Conservation (phyloP, 2,797 vertebrate genomes). For the Galaxias olidus region DNA sequence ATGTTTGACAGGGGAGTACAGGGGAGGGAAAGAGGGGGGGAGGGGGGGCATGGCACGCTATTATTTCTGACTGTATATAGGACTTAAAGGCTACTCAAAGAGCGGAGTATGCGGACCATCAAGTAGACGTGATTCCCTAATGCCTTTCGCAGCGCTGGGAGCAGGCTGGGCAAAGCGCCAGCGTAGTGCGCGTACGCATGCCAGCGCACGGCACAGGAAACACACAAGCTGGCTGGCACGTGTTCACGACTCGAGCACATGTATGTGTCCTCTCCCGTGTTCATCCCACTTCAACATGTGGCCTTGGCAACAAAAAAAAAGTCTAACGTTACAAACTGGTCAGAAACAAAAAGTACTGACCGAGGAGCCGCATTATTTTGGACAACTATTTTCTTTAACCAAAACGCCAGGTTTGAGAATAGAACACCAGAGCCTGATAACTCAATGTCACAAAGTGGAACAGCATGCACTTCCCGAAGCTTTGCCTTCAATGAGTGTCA, state of each 20-base stretch:
- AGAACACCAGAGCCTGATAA: background rate
- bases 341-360: too few species aligned
- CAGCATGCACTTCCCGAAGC: background rate
- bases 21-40: slow-evolving; percentile 11
- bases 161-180: slow-evolving; percentile 23
- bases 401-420: background rate
- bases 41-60: slow-evolving; percentile 16
- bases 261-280: too few species aligned
- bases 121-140: slow-evolving; percentile 50
- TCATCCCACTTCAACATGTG: too few species aligned
- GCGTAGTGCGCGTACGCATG: slow-evolving; percentile 17
- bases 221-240: slow-evolving; percentile 28
- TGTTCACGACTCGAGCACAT: background rate
- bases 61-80: slow-evolving; percentile 39
- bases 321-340: too few species aligned
- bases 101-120: slow-evolving; percentile 59
- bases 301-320: too few species aligned
- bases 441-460: slow-evolving; percentile 5
- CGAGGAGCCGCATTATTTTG: too few species aligned
- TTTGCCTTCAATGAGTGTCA: slow-evolving; percentile 27
- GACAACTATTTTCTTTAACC: too few species aligned
- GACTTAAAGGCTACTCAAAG: slow-evolving; percentile 32
- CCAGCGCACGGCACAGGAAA: slow-evolving; percentile 17
- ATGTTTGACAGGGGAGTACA: slow-evolving; percentile 14
- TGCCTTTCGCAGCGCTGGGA: slow-evolving; percentile 23